Percentiles rank a stretch among this genome's conserved stretches.
Evolutionary conservation across 1,140 invertebrate genomes (phyloP).

Genomic region (Caenorhabditis remanei): DNA sequence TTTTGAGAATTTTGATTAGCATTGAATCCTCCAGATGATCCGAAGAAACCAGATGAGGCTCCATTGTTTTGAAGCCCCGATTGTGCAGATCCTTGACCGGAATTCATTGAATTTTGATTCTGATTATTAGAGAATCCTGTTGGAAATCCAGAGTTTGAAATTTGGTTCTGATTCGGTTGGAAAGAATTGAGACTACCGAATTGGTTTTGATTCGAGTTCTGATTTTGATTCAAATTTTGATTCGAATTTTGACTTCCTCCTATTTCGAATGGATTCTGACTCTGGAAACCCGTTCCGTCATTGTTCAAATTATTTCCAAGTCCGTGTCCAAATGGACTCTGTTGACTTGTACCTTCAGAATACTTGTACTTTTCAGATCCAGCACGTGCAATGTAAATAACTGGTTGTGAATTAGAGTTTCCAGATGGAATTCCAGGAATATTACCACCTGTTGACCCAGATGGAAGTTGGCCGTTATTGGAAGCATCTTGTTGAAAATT

Average conservation of each 20-base stretch:
- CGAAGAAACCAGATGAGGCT: not conserved
- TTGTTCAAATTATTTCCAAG: not conserved
- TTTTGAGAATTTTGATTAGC: not conserved
- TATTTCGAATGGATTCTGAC: not conserved
- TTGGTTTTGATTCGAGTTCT: too few species aligned
- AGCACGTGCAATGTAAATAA: conserved; percentile 32
- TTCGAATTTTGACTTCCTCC: too few species aligned
- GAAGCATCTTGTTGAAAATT: not conserved
- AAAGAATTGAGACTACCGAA: too few species aligned
- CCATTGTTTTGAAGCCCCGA: not conserved
- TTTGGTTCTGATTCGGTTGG: not conserved
- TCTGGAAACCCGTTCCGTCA: not conserved
- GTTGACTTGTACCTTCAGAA: not conserved
- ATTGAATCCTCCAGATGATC: not conserved
- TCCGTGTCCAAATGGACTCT: not conserved
- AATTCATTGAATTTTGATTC: not conserved
- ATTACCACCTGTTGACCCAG: not conserved
- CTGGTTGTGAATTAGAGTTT: not conserved
- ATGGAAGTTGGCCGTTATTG: too few species aligned
- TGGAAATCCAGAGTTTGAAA: not conserved
- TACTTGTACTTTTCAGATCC: conserved; percentile 30
- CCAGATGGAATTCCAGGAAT: not conserved
- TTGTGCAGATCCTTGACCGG: not conserved
- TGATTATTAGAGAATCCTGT: conserved; percentile 33
- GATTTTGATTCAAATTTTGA: too few species aligned